Percentiles rank a stretch among this genome's conserved stretches.
These are phyloP conservation scores for Toxotes chatareus DNA, from an alignment of 2,113 vertebrate genomes.

Conservation along the genomic window DNA sequence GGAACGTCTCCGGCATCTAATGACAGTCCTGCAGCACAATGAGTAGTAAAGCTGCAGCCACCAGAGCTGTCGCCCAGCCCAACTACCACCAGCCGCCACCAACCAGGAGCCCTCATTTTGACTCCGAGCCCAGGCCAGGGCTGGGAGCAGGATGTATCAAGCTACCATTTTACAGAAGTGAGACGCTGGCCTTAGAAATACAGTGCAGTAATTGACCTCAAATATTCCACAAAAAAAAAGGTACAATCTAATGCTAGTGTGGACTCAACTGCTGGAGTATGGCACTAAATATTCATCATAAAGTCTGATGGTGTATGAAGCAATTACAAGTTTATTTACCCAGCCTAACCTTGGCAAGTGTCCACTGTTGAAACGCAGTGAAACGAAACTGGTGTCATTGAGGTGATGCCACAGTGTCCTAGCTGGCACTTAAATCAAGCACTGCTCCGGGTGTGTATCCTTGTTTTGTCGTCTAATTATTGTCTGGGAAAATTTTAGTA, in stretches of 20 bases:
- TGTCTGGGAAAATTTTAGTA: conserved; percentile 54
- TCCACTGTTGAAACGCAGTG: neutral
- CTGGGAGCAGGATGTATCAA: conserved; percentile 25
- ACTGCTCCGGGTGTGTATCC: conserved; percentile 46
- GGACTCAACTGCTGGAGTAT: neutral
- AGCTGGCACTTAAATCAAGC: conserved; percentile 59
- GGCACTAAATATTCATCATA: neutral
- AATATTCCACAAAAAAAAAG: neutral
- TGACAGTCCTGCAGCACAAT: conserved; percentile 82
- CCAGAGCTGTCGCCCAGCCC: conserved; percentile 68
- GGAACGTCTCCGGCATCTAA: conserved; percentile 77
- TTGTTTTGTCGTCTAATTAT: conserved; percentile 66
- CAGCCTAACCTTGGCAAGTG: neutral
- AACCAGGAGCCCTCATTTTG: conserved; percentile 45
- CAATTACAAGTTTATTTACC: conserved; percentile 19
- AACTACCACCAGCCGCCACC: conserved; percentile 54
- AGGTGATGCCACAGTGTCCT: conserved; percentile 44
- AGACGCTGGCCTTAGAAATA: neutral
- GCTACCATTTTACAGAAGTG: conserved; percentile 2
- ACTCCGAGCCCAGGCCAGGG: conserved; percentile 2
- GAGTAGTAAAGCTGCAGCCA: conserved; percentile 76
- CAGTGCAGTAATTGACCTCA: neutral
- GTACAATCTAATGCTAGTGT: neutral
- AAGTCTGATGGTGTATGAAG: neutral
- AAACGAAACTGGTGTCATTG: conserved; percentile 31